Percentiles rank a stretch among this genome's conserved stretches.
Evolutionary conservation across 35 echinoderm and acorn worm genomes (phyloP).

Genomic region (Nesometra sesokonis): DNA sequence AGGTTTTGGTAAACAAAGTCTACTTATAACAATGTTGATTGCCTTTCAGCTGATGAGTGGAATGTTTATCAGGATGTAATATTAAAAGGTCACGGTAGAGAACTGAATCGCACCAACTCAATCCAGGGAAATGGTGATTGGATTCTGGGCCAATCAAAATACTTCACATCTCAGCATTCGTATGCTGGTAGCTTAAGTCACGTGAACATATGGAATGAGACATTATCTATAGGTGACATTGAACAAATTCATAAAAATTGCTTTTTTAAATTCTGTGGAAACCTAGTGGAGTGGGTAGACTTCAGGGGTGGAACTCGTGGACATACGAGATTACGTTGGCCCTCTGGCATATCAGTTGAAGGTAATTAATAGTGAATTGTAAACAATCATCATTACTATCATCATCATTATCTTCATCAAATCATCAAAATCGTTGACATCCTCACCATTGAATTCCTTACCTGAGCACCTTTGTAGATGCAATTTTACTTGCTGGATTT

Average conservation of each 20-base stretch:
- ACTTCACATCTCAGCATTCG: neutral
- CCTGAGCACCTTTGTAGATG: no score
- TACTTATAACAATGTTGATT: neutral
- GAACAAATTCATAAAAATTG: slow-evolving; percentile 53
- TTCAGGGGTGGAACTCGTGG: slow-evolving; percentile 87
- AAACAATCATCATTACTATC: no score
- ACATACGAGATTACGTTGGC: slow-evolving; percentile 65
- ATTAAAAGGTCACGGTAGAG: neutral
- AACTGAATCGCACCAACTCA: neutral
- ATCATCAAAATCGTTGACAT: no score
- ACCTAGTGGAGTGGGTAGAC: slow-evolving; percentile 76
- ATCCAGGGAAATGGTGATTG: slow-evolving; percentile 16
- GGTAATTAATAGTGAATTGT: neutral
- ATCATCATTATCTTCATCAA: no score
- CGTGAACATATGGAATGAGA: slow-evolving; percentile 54
- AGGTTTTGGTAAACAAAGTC: no score
- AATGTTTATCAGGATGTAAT: slow-evolving; percentile 34
- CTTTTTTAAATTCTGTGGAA: slow-evolving; percentile 78
- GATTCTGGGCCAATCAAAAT: slow-evolving; percentile 7
- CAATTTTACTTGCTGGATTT: no score
- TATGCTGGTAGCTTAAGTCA: slow-evolving; percentile 68
- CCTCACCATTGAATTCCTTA: no score
- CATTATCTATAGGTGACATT: slow-evolving; percentile 31
- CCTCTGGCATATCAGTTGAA: slow-evolving; percentile 22
- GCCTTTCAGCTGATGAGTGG: slow-evolving; percentile 45